Evolutionary conservation across 2,888 invertebrate genomes (phyloP), one percentile per base, ranked within the genome.

Genomic region (Carcina quercana): DNA sequence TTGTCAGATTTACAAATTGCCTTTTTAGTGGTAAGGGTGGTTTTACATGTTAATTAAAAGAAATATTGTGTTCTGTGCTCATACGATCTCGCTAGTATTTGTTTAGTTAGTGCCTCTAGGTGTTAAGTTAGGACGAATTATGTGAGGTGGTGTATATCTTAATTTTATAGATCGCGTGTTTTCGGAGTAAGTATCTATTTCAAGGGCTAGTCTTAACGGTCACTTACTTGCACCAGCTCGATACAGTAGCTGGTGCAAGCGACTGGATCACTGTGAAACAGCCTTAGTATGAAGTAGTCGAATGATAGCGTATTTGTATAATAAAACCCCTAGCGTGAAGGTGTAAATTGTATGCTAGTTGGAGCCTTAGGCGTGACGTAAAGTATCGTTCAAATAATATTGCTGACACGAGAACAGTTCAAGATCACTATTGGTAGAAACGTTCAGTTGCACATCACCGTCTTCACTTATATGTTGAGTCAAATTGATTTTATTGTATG

Each of bases 61-160:
- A 51, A 45, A 43, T 58, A 65, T 71, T 76, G 78, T 82, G 82
- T 83, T 79, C 79, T 72, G 72, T 79, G 76, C 79, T 79, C 80
- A 80, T 65, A 67, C 69, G 83, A 83, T 83, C 83, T 83, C 83
- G 78, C 72, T 83, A 82, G 80, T 76, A 70, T 70, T 69, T n/a
- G n/a, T 73, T 79, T 79, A 80, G 79, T 82, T 78, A 80, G 75
- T 71, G 76, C 70, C 71, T 76, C 47, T 78, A 78, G 71, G n/a
- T 44, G 55, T 68, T 80, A 82, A 79, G 79, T 75, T 78, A 76
- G 76, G 48, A 57, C 45, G 69, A 74, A 75, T 65, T 73, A 57
- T 53, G 64, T 64, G 61, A 26, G 59, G 52, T 45, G 52, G 45
- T 54, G 65, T 56, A 59, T 58, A 46, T 38, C 43, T 53, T 57